Conservation (phyloP, 2,113 vertebrate species). For the Orthochromis indermauri region DNA sequence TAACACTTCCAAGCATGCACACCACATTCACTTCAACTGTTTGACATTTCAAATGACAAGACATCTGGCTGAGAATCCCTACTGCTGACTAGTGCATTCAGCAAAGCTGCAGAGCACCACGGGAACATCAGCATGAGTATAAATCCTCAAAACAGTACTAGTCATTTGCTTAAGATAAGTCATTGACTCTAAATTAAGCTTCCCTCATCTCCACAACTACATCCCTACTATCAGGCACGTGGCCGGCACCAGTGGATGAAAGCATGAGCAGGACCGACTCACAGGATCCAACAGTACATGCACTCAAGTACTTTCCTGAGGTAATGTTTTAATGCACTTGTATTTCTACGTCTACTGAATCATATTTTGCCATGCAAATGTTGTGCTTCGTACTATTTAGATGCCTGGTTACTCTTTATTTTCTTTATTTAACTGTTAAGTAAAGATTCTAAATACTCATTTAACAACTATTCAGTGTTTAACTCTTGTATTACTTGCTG, state of each 20-base stretch:
- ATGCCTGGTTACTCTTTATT: neutral
- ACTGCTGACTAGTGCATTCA: fast-evolving
- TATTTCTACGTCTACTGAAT: fast-evolving
- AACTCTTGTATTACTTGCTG: neutral
- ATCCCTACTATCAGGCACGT: neutral
- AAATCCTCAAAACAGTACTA: neutral
- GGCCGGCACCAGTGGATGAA: fast-evolving
- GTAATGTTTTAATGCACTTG: neutral
- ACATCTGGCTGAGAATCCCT: neutral
- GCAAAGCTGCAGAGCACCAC: neutral
- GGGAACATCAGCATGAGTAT: neutral
- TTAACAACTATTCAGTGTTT: neutral
- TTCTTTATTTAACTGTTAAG: neutral
- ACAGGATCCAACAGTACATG: neutral
- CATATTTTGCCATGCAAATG: neutral
- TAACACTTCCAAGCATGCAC: neutral
- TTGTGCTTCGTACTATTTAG: fast-evolving
- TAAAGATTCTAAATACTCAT: neutral
- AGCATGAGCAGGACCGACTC: neutral
- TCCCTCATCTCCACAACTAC: neutral
- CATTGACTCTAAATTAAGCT: neutral
- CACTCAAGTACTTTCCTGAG: neutral
- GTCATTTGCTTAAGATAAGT: neutral
- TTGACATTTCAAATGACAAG: neutral
- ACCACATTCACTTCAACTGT: neutral